These are phyloP conservation scores for Ormia ochracea DNA, from an alignment of 2,888 invertebrate genomes.

Conservation along the genomic window DNA sequence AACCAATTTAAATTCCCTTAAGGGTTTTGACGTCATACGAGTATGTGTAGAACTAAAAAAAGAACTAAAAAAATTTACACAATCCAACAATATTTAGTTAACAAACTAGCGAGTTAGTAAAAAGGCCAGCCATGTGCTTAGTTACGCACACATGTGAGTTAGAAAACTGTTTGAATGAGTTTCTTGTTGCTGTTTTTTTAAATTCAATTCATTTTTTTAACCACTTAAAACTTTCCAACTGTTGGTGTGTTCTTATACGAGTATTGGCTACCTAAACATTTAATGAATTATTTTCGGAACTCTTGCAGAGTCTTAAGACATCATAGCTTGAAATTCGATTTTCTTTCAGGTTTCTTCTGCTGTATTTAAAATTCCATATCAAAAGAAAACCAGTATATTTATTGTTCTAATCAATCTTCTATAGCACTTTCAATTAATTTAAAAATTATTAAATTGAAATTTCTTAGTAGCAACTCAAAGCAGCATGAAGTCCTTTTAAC, in stretches of 20 bases:
- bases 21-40: constrained; percentile 47
- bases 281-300: constrained; percentile 17
- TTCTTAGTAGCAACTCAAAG: constrained; percentile 23
- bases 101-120: constrained; percentile 14
- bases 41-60: background rate
- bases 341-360: background rate
- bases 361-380: constrained; percentile 25
- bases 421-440: constrained; percentile 46
- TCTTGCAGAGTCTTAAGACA: constrained; percentile 31
- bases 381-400: constrained; percentile 34
- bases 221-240: constrained; percentile 28
- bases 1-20: constrained; percentile 30
- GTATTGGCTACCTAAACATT: constrained; percentile 51
- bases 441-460: constrained; percentile 2
- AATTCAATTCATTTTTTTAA: constrained; percentile 15
- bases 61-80: background rate
- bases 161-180: background rate
- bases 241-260: constrained; percentile 12
- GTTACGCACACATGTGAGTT: constrained; percentile 19
- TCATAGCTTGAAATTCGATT: background rate
- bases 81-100: constrained; percentile 41
- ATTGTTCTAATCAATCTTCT: constrained; percentile 29
- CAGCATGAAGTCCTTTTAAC: constrained; percentile 42
- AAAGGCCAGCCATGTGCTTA: background rate
- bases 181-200: background rate